phyloP scores from a whole-genome alignment of 2,888 invertebrate species.

The Drosophila vallismaia region DNA sequence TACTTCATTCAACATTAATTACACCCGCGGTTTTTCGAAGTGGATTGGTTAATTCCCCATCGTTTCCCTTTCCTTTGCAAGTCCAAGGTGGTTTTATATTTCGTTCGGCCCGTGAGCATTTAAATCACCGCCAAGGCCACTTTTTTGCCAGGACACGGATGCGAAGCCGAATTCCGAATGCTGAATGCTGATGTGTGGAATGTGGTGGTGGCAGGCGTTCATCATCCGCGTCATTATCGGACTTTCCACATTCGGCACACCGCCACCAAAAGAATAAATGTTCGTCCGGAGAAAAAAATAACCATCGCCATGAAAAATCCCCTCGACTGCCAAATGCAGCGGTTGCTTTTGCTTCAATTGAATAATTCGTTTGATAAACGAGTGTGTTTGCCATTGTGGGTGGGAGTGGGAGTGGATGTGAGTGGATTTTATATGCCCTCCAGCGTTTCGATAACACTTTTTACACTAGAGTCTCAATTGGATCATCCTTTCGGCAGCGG shows the following conservation, averaged over 20 bases:
- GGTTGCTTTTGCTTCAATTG: slow-evolving; percentile 65
- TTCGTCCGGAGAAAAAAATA: slow-evolving; percentile 9
- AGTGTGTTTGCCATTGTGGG: slow-evolving; percentile 30
- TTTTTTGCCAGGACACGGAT: slow-evolving; percentile 17
- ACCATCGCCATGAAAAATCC: slow-evolving; percentile 51
- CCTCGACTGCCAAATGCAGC: slow-evolving; percentile 67
- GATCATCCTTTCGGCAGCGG: slow-evolving; percentile 19
- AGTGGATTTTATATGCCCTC: slow-evolving; percentile 63
- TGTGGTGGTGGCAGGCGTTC: slow-evolving; percentile 53
- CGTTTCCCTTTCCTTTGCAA: slow-evolving; percentile 23
- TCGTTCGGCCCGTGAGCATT: slow-evolving; percentile 50
- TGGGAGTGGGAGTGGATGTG: slow-evolving; percentile 29
- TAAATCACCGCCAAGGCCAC: slow-evolving; percentile 63
- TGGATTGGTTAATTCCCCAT: slow-evolving; percentile 45
- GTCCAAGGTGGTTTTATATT: slow-evolving; percentile 38
- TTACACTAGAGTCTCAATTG: slow-evolving; percentile 13
- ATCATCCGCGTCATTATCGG: slow-evolving; percentile 56
- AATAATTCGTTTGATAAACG: slow-evolving; percentile 64
- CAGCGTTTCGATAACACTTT: slow-evolving; percentile 47
- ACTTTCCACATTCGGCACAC: slow-evolving; percentile 33
- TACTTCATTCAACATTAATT: slow-evolving; percentile 69
- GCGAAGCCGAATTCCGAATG: slow-evolving; percentile 7
- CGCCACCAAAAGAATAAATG: slow-evolving; percentile 32
- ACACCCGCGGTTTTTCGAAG: slow-evolving; percentile 56
- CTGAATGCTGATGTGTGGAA: slow-evolving; percentile 18